Evolutionary conservation across 2,888 invertebrate species (phyloP).

Genomic region (Ophion ellenae): DNA sequence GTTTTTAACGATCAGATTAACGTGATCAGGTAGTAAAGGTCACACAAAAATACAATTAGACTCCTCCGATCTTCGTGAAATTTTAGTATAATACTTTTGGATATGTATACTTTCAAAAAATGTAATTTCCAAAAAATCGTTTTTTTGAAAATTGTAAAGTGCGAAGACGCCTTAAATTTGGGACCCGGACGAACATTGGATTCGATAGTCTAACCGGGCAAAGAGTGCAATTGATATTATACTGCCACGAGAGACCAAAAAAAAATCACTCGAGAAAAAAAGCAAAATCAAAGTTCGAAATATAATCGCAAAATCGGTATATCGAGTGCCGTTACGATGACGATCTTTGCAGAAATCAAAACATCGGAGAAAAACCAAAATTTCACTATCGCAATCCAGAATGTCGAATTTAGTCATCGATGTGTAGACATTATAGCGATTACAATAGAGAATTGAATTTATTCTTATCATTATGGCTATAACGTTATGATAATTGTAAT

Average conservation of each 20-base stretch:
- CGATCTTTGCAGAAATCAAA: conserved; percentile 15
- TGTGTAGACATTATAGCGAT: conserved; percentile 66
- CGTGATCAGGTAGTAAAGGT: too few species aligned
- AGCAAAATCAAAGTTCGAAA: conserved; percentile 29
- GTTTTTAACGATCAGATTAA: too few species aligned
- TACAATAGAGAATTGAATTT: conserved; percentile 71
- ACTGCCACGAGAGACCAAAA: conserved; percentile 25
- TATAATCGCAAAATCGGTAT: not conserved
- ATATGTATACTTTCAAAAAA: too few species aligned
- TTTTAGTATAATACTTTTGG: too few species aligned
- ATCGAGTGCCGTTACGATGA: not conserved
- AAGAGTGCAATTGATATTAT: conserved; percentile 57
- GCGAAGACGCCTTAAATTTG: not conserved
- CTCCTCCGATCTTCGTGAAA: too few species aligned
- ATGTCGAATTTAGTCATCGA: conserved; percentile 59
- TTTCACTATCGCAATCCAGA: conserved; percentile 62
- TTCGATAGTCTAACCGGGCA: conserved; percentile 64
- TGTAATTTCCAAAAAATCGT: too few species aligned
- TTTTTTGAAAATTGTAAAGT: too few species aligned
- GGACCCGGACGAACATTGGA: conserved; percentile 61
- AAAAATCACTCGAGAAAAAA: conserved; percentile 24
- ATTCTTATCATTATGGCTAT: conserved; percentile 78
- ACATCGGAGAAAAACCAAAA: conserved; percentile 8
- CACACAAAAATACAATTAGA: too few species aligned
- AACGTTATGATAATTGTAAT: conserved; percentile 78